phyloP scores from a whole-genome alignment of 2,888 invertebrate species.

The Drosophila yooni region DNA sequence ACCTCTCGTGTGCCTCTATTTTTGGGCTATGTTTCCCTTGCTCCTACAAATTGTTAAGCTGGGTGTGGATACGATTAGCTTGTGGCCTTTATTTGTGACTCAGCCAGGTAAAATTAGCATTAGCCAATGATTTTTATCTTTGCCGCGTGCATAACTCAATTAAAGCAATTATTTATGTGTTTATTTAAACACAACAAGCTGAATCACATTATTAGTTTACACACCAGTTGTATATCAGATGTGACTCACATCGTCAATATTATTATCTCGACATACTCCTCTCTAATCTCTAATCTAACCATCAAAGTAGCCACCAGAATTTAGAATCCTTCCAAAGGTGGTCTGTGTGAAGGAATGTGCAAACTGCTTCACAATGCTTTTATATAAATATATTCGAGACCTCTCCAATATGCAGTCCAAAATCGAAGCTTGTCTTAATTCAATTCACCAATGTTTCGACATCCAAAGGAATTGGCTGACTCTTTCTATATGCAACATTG shows the following conservation, averaged over 20 bases:
- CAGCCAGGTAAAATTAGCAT: constrained; percentile 63
- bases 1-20: constrained; percentile 32
- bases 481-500: neutral
- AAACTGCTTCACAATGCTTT: neutral
- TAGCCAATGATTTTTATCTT: constrained; percentile 62
- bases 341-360: neutral
- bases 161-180: constrained; percentile 10
- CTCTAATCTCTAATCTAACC: neutral
- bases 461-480: neutral
- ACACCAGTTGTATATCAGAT: neutral
- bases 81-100: constrained; percentile 43
- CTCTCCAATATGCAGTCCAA: neutral
- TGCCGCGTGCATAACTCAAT: neutral
- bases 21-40: constrained; percentile 27
- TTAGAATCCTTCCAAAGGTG: neutral
- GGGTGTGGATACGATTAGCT: constrained; percentile 30
- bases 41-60: constrained; percentile 43
- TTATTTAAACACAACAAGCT: neutral
- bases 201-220: neutral
- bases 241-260: neutral
- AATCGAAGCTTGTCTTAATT: neutral
- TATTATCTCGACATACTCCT: neutral
- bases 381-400: neutral
- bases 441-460: neutral
- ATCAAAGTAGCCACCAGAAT: neutral